Percentiles rank a stretch among this genome's conserved stretches.
Conservation (phyloP, 2,888 invertebrate species). For the Rhingia rostrata region DNA sequence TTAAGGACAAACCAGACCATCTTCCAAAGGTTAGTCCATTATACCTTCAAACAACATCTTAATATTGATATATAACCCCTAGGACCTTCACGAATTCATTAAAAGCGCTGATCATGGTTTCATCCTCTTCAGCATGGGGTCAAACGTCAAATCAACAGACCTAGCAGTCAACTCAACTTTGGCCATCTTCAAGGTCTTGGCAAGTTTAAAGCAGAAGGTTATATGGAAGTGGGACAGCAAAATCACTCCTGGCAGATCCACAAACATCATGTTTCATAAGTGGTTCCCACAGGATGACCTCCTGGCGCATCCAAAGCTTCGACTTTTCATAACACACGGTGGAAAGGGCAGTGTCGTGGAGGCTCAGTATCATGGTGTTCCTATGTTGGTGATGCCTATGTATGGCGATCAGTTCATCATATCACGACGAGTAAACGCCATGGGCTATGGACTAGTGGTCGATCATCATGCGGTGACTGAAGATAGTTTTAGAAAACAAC, state of each 20-base stretch:
- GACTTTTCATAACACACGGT: conserved; percentile 86
- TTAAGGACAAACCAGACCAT: conserved; percentile 76
- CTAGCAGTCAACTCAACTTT: conserved; percentile 83
- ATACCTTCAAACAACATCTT: neutral
- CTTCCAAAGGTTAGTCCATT: conserved; percentile 75
- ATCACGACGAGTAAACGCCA: conserved; percentile 62
- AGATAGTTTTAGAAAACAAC: conserved; percentile 47
- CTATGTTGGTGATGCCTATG: conserved; percentile 80
- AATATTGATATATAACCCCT: neutral
- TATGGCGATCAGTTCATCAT: conserved; percentile 77
- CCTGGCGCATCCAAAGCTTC: conserved; percentile 85
- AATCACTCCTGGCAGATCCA: conserved; percentile 83
- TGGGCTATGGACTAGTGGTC: conserved; percentile 76
- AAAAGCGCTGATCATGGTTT: conserved; percentile 80
- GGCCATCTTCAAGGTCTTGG: conserved; percentile 84
- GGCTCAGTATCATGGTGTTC: conserved; percentile 85
- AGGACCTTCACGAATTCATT: conserved; percentile 77
- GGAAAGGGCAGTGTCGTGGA: conserved; percentile 86
- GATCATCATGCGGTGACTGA: conserved; percentile 72
- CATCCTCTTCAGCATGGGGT: conserved; percentile 80
- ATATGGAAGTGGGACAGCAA: conserved; percentile 86
- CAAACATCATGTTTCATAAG: conserved; percentile 85
- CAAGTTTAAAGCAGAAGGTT: conserved; percentile 84
- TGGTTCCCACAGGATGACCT: conserved; percentile 88
- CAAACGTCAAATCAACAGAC: conserved; percentile 76